These are phyloP conservation scores for Drosophila subsilvestris DNA, from an alignment of 2,888 invertebrate genomes.

Conservation along the genomic window DNA sequence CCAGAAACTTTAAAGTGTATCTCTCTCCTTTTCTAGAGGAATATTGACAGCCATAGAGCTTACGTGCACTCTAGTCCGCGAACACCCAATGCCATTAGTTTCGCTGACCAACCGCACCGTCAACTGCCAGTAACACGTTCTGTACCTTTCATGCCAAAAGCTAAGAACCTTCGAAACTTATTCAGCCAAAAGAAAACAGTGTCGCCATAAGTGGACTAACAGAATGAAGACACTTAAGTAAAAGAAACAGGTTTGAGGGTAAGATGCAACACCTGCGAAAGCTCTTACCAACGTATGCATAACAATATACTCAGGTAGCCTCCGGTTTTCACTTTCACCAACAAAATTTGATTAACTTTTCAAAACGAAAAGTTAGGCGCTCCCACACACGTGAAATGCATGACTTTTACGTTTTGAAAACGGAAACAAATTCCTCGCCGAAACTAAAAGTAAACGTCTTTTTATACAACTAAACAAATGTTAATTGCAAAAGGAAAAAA, in stretches of 20 bases:
- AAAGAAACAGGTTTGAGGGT: not conserved
- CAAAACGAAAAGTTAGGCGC: too few relatives aligned
- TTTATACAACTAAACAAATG: too few relatives aligned
- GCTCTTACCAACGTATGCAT: constrained; percentile 8
- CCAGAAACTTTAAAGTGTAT: not conserved
- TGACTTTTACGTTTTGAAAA: too few relatives aligned
- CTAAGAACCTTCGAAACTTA: constrained; percentile 22
- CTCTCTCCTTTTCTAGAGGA: not conserved
- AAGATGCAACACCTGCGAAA: not conserved
- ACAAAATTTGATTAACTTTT: too few relatives aligned
- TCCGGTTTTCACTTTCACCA: too few relatives aligned
- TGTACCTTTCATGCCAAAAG: constrained; percentile 41
- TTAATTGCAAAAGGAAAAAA: too few relatives aligned
- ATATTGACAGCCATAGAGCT: constrained; percentile 30
- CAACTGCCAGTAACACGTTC: constrained; percentile 55
- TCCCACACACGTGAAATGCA: too few relatives aligned
- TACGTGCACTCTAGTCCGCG: constrained; percentile 44
- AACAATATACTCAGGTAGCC: too few relatives aligned
- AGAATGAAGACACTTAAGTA: constrained; percentile 15
- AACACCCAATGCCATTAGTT: not conserved
- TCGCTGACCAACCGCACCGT: constrained; percentile 45
- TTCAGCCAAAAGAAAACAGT: not conserved
- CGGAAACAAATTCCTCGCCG: too few relatives aligned
- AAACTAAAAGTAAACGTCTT: too few relatives aligned
- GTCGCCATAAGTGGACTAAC: constrained; percentile 17